phyloP scores from a whole-genome alignment of 2,113 vertebrate species.

The Upupa epops region DNA sequence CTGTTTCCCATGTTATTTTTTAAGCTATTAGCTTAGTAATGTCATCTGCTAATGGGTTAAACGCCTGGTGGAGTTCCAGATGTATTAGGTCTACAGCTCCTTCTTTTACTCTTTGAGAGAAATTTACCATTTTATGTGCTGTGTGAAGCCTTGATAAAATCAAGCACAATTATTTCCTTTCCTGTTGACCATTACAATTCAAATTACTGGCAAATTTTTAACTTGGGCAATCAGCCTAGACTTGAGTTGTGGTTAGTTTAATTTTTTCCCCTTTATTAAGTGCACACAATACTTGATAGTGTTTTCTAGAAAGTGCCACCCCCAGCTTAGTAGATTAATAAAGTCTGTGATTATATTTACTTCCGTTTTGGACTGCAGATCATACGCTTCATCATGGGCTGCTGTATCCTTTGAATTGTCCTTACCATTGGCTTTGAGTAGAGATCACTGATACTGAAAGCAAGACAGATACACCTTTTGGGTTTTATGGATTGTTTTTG shows the following conservation, averaged over 20 bases:
- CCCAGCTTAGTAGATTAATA: background rate
- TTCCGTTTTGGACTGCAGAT: background rate
- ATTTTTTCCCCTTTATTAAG: background rate
- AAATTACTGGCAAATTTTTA: background rate
- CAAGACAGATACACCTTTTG: background rate
- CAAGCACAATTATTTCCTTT: background rate
- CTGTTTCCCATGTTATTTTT: background rate
- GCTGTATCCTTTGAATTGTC: background rate
- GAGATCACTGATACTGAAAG: background rate
- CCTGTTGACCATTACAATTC: background rate
- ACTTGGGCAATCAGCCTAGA: background rate
- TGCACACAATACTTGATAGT: background rate
- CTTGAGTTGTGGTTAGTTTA: background rate
- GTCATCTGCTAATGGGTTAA: background rate
- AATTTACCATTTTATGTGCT: background rate
- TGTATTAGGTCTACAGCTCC: background rate
- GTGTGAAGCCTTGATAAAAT: background rate
- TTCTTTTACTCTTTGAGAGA: background rate
- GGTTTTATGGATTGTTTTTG: background rate
- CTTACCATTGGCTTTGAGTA: background rate
- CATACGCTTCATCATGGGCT: background rate
- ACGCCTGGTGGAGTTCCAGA: background rate
- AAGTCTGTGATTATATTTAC: background rate
- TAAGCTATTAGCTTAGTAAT: background rate
- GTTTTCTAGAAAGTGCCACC: background rate